Evolutionary conservation across 2,888 invertebrate genomes (phyloP).

Genomic region (Megastigmus dorsalis): DNA sequence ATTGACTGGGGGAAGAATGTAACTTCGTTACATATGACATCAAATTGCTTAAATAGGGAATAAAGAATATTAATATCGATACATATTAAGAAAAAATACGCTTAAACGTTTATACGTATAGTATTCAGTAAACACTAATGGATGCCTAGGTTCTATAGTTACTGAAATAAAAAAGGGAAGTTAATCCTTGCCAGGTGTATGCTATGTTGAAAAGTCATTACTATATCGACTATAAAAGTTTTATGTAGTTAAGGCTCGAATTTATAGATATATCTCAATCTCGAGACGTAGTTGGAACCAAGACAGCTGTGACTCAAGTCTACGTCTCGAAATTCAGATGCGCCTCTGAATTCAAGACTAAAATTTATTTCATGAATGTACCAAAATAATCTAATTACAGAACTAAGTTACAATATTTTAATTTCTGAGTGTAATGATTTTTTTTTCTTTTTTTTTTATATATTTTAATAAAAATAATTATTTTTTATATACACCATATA

Average conservation of each 20-base stretch:
- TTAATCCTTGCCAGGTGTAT: conserved; percentile 12
- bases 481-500: background rate
- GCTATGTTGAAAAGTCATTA: background rate
- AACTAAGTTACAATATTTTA: too few species aligned
- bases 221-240: conserved; percentile 7
- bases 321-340: too few species aligned
- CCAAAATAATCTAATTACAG: too few species aligned
- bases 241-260: background rate
- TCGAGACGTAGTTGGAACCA: too few species aligned
- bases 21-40: conserved; percentile 8
- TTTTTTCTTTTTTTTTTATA: background rate
- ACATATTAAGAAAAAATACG: conserved; percentile 44
- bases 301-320: too few species aligned
- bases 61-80: conserved; percentile 9
- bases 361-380: too few species aligned
- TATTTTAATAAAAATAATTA: background rate
- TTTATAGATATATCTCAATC: too few species aligned
- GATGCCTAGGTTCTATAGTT: conserved; percentile 42
- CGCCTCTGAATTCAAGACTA: too few species aligned
- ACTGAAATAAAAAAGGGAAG: conserved; percentile 13
- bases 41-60: conserved; percentile 26
- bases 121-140: conserved; percentile 7
- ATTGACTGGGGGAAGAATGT: background rate
- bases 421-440: too few species aligned
- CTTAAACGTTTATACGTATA: conserved; percentile 49